Evolutionary conservation across 2,113 vertebrate genomes (phyloP).

Genomic region (Falco punctatus): DNA sequence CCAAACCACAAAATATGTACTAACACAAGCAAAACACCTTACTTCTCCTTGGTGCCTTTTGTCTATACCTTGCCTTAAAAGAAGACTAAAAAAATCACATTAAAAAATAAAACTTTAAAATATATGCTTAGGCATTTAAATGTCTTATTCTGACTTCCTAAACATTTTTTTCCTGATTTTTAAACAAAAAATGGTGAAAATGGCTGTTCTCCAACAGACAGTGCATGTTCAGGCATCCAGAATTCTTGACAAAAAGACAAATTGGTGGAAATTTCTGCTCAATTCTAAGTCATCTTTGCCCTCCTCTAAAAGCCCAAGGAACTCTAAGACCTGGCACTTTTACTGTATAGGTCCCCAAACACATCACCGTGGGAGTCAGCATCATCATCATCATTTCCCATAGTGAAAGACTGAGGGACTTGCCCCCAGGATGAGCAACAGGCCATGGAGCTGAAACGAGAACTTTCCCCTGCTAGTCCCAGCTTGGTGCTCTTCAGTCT

Average conservation of each 20-base stretch:
- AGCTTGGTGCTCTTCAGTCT: background rate
- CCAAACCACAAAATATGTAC: background rate
- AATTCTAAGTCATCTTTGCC: background rate
- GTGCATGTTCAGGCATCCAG: background rate
- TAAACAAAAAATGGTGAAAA: background rate
- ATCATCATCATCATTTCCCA: background rate
- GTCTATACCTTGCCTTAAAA: background rate
- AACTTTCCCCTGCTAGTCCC: background rate
- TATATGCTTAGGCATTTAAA: background rate
- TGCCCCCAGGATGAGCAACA: background rate
- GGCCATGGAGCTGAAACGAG: background rate
- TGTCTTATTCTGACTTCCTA: background rate
- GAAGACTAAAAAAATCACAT: background rate
- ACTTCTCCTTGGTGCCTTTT: background rate
- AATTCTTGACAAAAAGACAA: background rate
- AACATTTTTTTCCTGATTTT: background rate
- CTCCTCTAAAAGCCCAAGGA: background rate
- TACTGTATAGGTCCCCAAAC: background rate
- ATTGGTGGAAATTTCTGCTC: background rate
- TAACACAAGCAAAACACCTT: background rate
- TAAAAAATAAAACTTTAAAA: background rate
- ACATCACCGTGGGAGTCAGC: background rate
- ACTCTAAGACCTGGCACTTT: background rate
- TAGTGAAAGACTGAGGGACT: background rate
- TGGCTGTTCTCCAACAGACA: background rate